A percentile compares a stretch with the other conserved stretches of the same genome.
Evolutionary conservation across 2,888 invertebrate species (phyloP).

Genomic region (Rhingia rostrata): DNA sequence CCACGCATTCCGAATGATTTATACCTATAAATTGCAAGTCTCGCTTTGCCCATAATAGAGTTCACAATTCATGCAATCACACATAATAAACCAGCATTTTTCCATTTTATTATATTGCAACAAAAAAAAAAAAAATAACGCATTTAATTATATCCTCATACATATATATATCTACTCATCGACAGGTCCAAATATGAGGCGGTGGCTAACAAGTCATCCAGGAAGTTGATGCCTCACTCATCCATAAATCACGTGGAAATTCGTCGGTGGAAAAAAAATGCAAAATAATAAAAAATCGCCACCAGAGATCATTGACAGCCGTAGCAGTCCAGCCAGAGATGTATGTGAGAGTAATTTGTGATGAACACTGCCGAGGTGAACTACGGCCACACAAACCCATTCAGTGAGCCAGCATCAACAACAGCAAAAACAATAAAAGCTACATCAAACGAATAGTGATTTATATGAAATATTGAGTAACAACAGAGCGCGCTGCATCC

Average conservation of each 20-base stretch:
- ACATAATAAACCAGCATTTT: conserved; percentile 25
- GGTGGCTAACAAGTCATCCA: conserved; percentile 75
- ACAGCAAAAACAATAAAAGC: conserved; percentile 43
- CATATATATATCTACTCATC: conserved; percentile 25
- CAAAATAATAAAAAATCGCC: conserved; percentile 53
- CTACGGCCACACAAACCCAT: conserved; percentile 22
- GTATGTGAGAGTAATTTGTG: conserved; percentile 57
- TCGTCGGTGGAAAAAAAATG: conserved; percentile 41
- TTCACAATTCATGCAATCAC: conserved; percentile 19
- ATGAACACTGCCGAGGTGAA: conserved; percentile 46
- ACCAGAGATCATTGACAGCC: conserved; percentile 67
- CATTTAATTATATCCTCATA: conserved; percentile 55
- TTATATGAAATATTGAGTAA: conserved; percentile 68
- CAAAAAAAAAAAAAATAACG: conserved; percentile 38
- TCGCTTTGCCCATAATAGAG: conserved; percentile 46
- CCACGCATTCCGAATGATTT: conserved; percentile 44
- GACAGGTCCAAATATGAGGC: conserved; percentile 64
- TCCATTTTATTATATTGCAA: conserved; percentile 39
- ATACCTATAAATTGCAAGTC: conserved; percentile 26
- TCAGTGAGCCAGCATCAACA: conserved; percentile 24
- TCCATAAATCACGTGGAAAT: conserved; percentile 81
- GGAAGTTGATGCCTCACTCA: conserved; percentile 81
- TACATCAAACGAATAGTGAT: conserved; percentile 54
- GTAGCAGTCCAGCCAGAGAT: conserved; percentile 58
- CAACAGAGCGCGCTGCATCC: conserved; percentile 38